These are phyloP conservation scores for Pharmacophagus antenor DNA, from an alignment of 2,888 invertebrate species.

Conservation along the genomic window DNA sequence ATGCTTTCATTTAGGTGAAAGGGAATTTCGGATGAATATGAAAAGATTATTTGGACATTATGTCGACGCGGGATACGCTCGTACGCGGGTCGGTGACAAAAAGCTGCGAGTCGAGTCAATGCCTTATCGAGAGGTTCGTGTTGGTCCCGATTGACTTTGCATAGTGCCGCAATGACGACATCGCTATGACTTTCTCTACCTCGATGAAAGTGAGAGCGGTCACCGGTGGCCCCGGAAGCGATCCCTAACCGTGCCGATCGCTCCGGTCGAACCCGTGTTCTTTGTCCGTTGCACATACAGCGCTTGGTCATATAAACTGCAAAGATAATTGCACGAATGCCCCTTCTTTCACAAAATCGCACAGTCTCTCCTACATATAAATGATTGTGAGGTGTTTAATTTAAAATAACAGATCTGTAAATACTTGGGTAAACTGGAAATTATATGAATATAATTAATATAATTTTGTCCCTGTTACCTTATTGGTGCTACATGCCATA, in stretches of 20 bases:
- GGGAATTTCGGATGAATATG: not conserved
- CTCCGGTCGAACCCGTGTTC: constrained; percentile 13
- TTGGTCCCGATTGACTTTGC: constrained; percentile 22
- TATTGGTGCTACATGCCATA: not conserved
- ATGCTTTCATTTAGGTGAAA: too few species aligned
- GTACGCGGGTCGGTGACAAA: not conserved
- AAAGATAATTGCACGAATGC: not conserved
- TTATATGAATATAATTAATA: not conserved
- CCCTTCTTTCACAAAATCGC: not conserved
- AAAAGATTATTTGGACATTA: not conserved
- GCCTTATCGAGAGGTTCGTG: constrained; percentile 9
- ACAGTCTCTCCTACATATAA: not conserved
- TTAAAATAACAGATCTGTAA: too few species aligned
- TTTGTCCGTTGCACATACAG: constrained; percentile 5
- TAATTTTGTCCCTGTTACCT: not conserved
- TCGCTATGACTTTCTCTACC: constrained; percentile 44
- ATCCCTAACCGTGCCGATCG: constrained; percentile 21
- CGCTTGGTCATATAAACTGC: not conserved
- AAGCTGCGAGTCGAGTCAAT: constrained; percentile 18
- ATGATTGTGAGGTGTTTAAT: too few species aligned
- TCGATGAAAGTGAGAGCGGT: constrained; percentile 51
- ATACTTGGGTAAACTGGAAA: not conserved
- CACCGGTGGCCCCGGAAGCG: constrained; percentile 37
- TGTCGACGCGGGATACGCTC: not conserved
- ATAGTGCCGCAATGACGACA: constrained; percentile 29